Base-by-base conservation (phyloP, 2,113 vertebrate species). In the Xenus cinereus region DNA sequence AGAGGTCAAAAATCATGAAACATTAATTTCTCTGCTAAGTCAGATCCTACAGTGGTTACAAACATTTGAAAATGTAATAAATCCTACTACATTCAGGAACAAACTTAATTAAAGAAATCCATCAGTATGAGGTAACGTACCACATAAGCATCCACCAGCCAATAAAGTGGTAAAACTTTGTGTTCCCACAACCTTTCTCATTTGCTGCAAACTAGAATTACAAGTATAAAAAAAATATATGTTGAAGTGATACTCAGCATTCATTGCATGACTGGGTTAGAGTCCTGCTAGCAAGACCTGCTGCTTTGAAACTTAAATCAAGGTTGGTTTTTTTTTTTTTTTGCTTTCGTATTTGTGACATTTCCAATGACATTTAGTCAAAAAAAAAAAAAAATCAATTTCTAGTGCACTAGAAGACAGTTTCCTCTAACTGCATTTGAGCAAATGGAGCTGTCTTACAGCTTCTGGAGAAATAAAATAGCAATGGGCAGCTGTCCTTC, bases 361-460 rank as follows among this genome's bases (percentile, higher is more conserved):
- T 97, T 97, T 97, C 60, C 78, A 94, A 37, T 88, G 89, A 93
- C 92, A 96, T 88, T 97, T 83, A 93, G 69, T 92, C 22, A 85
- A 88, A 91, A 53, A 53, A 53, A 53, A 53, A 28, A 28, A 53
- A 53, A 72, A 96, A 88, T 76, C 68, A 89, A 77, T 96, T 62
- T 96, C 93, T 90, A 74, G 88, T 87, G 66, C 71, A 84, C 15
- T 73, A 57, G 37, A 82, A 81, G 85, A 87, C 16, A 63, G 62
- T 60, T 66, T 91, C 46, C 72, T 88, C 41, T 92, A 96, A 97
- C 74, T 90, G 72, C 46, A 56, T 66, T 89, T 82, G 84, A 69
- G 43, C 74, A 95, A 96, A 67, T 4, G 86, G 48, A 90, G 67
- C 63, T 90, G 41, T 68, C 87, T 97, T 97, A 87, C 85, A 88